Conservation (phyloP, 2,888 invertebrate species). For the Apotomis betuletana region DNA sequence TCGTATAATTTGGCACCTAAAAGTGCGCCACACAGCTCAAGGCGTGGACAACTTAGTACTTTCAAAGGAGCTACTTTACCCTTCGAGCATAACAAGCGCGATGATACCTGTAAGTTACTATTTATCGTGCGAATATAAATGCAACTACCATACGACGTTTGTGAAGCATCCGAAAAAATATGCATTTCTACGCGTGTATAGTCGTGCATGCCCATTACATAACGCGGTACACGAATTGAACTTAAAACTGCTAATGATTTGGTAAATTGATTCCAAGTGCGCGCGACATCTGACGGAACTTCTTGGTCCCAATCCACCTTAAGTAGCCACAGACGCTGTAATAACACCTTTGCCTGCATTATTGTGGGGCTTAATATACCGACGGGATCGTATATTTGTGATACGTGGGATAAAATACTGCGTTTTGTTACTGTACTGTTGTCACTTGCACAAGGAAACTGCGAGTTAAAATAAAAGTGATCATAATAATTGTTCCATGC, state of each 20-base stretch:
- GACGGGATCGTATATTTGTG: not conserved
- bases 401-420: not conserved
- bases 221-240: conserved; percentile 38
- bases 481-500: conserved; percentile 3
- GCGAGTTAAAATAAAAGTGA: not conserved
- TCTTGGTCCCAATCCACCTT: conserved; percentile 1
- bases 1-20: conserved; percentile 42
- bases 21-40: conserved; percentile 47
- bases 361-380: conserved; percentile 3
- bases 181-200: conserved; percentile 40
- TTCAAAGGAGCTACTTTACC: conserved; percentile 46
- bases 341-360: not conserved
- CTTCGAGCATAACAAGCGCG: conserved; percentile 44
- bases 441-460: not conserved
- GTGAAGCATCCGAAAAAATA: conserved; percentile 45
- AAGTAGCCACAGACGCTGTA: conserved; percentile 1
- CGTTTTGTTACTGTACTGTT: not conserved
- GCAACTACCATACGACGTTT: conserved; percentile 44
- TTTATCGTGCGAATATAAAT: conserved; percentile 44
- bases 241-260: too few species aligned
- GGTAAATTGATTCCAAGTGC: too few species aligned
- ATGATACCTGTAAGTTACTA: conserved; percentile 3
- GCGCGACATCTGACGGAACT: too few species aligned
- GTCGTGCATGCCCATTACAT: conserved; percentile 20
- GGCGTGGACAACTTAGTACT: conserved; percentile 42